These are phyloP conservation scores for Dunckerocampus dactyliophorus DNA, from an alignment of 2,113 vertebrate genomes.

Conservation along the genomic window DNA sequence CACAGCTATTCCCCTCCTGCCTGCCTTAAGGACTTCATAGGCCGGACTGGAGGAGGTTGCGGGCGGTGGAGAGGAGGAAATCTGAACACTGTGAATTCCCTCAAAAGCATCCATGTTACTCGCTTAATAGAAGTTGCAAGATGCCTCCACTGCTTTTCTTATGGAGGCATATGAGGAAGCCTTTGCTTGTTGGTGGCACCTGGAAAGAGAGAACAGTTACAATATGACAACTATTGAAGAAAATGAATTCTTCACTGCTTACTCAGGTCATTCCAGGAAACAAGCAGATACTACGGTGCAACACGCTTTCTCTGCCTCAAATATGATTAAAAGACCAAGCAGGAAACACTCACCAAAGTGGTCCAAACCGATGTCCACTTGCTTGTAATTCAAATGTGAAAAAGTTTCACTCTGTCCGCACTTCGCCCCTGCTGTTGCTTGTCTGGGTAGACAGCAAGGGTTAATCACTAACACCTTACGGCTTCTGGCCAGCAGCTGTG, in stretches of 20 bases:
- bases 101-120: conserved; percentile 71
- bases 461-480: conserved; percentile 63
- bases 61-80: conserved; percentile 63
- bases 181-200: background rate
- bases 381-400: conserved; percentile 19
- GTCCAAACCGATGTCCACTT: background rate
- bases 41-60: conserved; percentile 40
- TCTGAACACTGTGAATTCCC: conserved; percentile 69
- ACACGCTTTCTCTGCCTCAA: too few species aligned
- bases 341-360: conserved; percentile 44
- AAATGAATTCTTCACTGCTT: background rate
- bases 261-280: conserved; percentile 13
- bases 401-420: conserved; percentile 18
- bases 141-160: background rate
- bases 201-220: background rate
- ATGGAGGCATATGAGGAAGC: background rate
- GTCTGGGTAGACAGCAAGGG: conserved; percentile 48
- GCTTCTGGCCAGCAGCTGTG: conserved; percentile 26
- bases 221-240: background rate
- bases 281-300: background rate
- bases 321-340: conserved; percentile 2
- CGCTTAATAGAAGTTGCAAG: background rate
- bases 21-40: conserved; percentile 65
- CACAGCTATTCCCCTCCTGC: conserved; percentile 61
- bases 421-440: conserved; percentile 29